Conservation (phyloP, 2,888 invertebrate species). For the Agrotis segetum region DNA sequence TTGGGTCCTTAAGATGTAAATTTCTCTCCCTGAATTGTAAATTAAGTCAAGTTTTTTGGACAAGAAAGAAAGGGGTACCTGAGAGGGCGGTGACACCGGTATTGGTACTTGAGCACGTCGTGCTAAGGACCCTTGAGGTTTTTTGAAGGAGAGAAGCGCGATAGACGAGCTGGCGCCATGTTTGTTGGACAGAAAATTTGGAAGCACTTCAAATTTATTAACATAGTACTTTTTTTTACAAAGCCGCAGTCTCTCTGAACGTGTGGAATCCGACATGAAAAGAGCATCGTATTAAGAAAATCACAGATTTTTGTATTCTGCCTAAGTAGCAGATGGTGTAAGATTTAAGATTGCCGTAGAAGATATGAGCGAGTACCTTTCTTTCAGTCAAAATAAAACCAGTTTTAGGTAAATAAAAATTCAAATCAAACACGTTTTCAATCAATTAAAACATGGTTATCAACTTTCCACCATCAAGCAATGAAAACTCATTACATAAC, state of each 20-base stretch:
- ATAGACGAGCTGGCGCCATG: slow-evolving; percentile 52
- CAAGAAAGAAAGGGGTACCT: slow-evolving; percentile 61
- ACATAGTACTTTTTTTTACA: slow-evolving; percentile 31
- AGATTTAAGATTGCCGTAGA: too few species aligned
- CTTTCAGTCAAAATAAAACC: background rate
- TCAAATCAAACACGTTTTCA: background rate
- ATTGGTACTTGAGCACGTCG: slow-evolving; percentile 72
- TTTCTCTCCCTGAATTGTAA: slow-evolving; percentile 63
- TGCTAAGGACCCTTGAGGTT: slow-evolving; percentile 55
- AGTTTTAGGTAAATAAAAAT: background rate
- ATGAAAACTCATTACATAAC: slow-evolving; percentile 39
- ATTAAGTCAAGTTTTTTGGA: slow-evolving; percentile 72
- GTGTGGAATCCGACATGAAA: background rate
- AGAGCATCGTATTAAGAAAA: background rate
- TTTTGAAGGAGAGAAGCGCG: slow-evolving; percentile 45
- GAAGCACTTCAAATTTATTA: slow-evolving; percentile 41
- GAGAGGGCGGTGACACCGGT: slow-evolving; percentile 61
- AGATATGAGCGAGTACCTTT: too few species aligned
- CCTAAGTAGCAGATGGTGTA: too few species aligned
- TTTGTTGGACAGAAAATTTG: slow-evolving; percentile 33
- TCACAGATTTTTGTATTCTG: too few species aligned
- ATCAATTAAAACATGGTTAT: slow-evolving; percentile 29
- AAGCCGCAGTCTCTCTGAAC: background rate
- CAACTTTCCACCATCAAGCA: slow-evolving; percentile 21
- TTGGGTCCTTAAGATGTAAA: slow-evolving; percentile 52